A percentile compares a stretch with the other conserved stretches of the same genome.
Conservation (phyloP, 2,797 vertebrate genomes). For the Sebastes taczanowskii region DNA sequence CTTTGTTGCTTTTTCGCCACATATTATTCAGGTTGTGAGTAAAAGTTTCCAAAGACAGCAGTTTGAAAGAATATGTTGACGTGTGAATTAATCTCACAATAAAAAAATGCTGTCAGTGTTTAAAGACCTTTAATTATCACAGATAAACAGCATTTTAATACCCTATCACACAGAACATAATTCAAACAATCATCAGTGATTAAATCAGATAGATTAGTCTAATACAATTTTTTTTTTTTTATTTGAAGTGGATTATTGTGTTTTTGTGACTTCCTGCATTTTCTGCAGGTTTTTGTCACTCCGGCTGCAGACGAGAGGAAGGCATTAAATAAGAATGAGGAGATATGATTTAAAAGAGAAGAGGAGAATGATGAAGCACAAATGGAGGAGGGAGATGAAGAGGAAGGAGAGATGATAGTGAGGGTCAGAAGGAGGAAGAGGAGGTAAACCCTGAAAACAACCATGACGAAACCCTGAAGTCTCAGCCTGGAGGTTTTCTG, state of each 20-base stretch:
- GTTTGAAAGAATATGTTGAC: too few relatives aligned
- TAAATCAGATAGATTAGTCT: background rate
- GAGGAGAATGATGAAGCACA: background rate
- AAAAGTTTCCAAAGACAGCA: too few relatives aligned
- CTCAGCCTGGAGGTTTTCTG: background rate
- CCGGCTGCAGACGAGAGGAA: too few relatives aligned
- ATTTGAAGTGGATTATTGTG: background rate
- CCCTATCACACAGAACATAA: background rate
- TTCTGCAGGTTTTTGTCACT: too few relatives aligned
- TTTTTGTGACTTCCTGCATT: background rate
- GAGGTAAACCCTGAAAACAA: background rate
- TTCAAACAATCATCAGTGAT: background rate
- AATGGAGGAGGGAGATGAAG: background rate
- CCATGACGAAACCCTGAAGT: background rate
- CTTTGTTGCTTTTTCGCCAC: too few relatives aligned
- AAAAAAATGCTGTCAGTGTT: too few relatives aligned
- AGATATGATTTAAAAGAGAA: background rate
- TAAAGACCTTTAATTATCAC: too few relatives aligned
- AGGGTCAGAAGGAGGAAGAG: background rate
- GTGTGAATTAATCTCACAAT: too few relatives aligned
- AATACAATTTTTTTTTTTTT: background rate
- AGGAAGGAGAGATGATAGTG: background rate
- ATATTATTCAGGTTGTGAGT: too few relatives aligned
- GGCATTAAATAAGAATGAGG: background rate
- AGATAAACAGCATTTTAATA: too few relatives aligned